Evolutionary conservation across 2,888 invertebrate species (phyloP).

Genomic region (Phyllotreta striolata): DNA sequence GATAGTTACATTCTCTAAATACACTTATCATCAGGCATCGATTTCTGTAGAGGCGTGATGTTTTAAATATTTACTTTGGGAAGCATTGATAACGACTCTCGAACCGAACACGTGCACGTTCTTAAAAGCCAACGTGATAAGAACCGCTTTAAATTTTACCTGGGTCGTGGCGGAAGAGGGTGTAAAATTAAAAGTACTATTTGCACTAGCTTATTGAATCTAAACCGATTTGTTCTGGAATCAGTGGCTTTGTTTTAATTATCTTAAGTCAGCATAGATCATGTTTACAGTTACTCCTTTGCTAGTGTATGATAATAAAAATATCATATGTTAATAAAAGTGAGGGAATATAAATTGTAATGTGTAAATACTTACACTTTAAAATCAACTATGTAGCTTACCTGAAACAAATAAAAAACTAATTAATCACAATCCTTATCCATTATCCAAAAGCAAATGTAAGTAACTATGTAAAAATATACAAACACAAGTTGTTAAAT

Average conservation of each 20-base stretch:
- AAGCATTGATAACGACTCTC: slow-evolving; percentile 24
- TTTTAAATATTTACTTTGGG: slow-evolving; percentile 26
- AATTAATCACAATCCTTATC: too few species aligned
- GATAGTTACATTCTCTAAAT: not conserved
- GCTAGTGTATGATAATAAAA: too few species aligned
- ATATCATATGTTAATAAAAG: too few species aligned
- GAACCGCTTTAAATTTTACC: slow-evolving; percentile 10
- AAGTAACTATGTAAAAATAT: too few species aligned
- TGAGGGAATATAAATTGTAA: too few species aligned
- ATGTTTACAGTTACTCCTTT: too few species aligned
- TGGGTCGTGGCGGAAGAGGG: slow-evolving; percentile 3
- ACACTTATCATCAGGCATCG: slow-evolving; percentile 19
- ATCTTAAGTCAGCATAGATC: too few species aligned
- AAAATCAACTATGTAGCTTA: too few species aligned
- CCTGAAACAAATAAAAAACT: too few species aligned
- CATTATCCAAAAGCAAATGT: too few species aligned
- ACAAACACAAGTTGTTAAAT: too few species aligned
- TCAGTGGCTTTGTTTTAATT: not conserved
- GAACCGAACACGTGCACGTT: slow-evolving; percentile 20
- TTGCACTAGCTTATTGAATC: not conserved
- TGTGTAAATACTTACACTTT: too few species aligned
- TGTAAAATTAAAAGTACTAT: not conserved
- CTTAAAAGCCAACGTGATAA: slow-evolving; percentile 16
- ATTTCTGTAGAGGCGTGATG: slow-evolving; percentile 21
- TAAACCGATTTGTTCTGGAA: not conserved